Evolutionary conservation across 2,113 vertebrate species (phyloP).

Genomic region (Rhinolophus ferrumequinum): DNA sequence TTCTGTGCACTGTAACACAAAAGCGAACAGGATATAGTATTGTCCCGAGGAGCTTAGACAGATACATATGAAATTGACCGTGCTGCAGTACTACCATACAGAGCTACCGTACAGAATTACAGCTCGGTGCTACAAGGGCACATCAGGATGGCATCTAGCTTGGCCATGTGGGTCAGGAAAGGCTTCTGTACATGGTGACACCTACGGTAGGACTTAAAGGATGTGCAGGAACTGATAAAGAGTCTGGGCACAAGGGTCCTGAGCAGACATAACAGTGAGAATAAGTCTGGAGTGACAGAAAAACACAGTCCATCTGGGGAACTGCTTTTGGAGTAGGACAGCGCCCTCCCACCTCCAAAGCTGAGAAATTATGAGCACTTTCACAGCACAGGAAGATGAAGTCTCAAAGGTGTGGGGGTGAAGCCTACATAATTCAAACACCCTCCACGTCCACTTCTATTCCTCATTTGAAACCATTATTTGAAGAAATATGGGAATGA

Average conservation of each 20-base stretch:
- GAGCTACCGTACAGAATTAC: neutral
- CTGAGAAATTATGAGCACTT: neutral
- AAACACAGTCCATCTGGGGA: neutral
- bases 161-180: neutral
- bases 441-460: neutral
- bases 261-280: neutral
- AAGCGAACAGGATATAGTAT: neutral
- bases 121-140: neutral
- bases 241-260: neutral
- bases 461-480: slow-evolving; percentile 1
- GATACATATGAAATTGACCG: neutral
- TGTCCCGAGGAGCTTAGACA: neutral
- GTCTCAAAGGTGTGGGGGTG: neutral
- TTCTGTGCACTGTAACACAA: neutral
- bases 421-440: neutral
- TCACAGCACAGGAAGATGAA: neutral
- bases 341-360: neutral
- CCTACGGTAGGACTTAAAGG: neutral
- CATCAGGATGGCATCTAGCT: neutral
- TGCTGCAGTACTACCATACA: neutral
- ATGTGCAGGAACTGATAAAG: neutral
- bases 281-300: neutral
- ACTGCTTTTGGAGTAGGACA: neutral
- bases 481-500: neutral
- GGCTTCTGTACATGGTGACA: neutral